Evolutionary conservation across 1,140 invertebrate species (phyloP), one percentile per base, ranked within the genome.

Genomic region (Drosophila sproati): DNA sequence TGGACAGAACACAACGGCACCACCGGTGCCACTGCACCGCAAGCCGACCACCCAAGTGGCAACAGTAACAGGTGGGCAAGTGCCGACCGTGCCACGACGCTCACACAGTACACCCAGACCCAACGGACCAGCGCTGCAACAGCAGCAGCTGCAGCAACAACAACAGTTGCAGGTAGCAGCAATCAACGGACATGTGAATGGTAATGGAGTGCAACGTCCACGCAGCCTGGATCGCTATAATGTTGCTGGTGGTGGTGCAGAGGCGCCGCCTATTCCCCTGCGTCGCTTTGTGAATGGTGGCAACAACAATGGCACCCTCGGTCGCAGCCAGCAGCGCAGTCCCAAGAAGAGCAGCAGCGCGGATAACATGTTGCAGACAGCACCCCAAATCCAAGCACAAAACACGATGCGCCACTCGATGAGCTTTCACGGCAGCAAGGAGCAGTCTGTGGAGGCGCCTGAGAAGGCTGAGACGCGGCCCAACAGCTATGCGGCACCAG

Each of bases 211-310:
- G 12, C 87, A 85, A 66, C 72, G 92, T 20, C 92, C 92, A 2
- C 70, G 92, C 4, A 93, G 92, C 39, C 51, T 93, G 29, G 92
- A 93, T 77, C 91, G 92, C 7, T 92, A 80, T 8, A 91, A 87
- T 77, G 76, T 69, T 2, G 62, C n/a, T 43, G 39, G 10, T 3
- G 10, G 3, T n/a, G 39, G 4, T n/a, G 39, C 0, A 3, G 79
- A 78, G n/a, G 81, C 77, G 7, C 91, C 91, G 6, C 91, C 91
- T 8, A 92, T 92, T 52, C 91, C 91, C 0, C 35, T 91, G 8
- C 37, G 91, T 6, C 80, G 91, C 3, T 92, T 92, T 55, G 73
- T 79, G 74, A 88, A 82, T 5, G 20, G 28, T 48, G 3, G 45
- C 39, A 1, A 70, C 59, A 45, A 67, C 32, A 72, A 72, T n/a